Percentiles rank a stretch among this genome's conserved stretches.
Conservation (phyloP, 2,113 vertebrate genomes). For the Neodontobutis hainanensis region DNA sequence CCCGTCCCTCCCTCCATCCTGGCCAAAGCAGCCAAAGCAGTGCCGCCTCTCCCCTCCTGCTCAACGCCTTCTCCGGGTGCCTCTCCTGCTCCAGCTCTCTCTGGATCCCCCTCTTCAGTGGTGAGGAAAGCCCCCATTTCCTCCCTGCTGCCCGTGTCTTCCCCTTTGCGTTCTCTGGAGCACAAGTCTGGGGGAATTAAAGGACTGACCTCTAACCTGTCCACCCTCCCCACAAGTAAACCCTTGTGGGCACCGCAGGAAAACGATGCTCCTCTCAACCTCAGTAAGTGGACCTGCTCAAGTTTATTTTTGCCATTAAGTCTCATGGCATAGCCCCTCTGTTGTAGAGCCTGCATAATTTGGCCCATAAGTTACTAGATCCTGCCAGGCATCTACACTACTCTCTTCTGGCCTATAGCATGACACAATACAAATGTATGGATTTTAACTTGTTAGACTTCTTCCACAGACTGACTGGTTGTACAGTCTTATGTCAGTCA, state of each 20-base stretch:
- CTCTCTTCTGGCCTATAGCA: too few species aligned
- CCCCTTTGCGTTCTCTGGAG: constrained; percentile 83
- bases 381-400: too few species aligned
- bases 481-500: too few species aligned
- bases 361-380: too few species aligned
- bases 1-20: constrained; percentile 61
- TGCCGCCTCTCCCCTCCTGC: constrained; percentile 50
- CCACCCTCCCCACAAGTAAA: constrained; percentile 53
- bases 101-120: constrained; percentile 81
- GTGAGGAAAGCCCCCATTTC: constrained; percentile 88
- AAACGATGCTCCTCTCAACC: constrained; percentile 91
- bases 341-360: too few species aligned
- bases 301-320: neutral
- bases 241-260: constrained; percentile 86
- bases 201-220: constrained; percentile 57
- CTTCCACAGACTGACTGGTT: too few species aligned
- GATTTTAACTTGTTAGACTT: too few species aligned
- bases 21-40: constrained; percentile 61
- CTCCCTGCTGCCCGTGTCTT: constrained; percentile 82
- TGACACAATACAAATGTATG: too few species aligned
- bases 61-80: constrained; percentile 67
- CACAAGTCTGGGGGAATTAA: constrained; percentile 78
- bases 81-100: constrained; percentile 75
- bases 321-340: too few species aligned
- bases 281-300: constrained; percentile 87